Conservation (phyloP, 2,888 invertebrate genomes). For the Diploptera punctata region DNA sequence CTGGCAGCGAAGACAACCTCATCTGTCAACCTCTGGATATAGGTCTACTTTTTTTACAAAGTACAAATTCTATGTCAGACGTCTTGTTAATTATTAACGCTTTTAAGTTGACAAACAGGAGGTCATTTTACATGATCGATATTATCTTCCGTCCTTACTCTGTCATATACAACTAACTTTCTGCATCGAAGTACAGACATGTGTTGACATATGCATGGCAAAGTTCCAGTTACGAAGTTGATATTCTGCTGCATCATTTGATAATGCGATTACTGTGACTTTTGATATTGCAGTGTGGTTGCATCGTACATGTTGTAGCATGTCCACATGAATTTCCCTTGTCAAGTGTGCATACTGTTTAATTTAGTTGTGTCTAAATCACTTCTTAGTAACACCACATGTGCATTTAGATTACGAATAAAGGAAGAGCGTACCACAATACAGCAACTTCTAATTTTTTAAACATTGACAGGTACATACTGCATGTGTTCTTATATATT, state of each 20-base stretch:
- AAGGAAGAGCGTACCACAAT: too few relatives aligned
- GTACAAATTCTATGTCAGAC: background rate
- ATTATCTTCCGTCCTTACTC: background rate
- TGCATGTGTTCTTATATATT: background rate
- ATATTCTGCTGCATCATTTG: background rate
- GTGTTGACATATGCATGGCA: background rate
- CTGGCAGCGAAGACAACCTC: background rate
- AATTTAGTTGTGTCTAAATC: too few relatives aligned
- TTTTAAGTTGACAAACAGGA: background rate
- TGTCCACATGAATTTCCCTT: too few relatives aligned
- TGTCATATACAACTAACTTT: background rate
- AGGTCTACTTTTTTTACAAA: too few relatives aligned
- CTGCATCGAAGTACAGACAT: background rate
- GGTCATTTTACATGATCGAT: too few relatives aligned
- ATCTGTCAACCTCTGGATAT: background rate
- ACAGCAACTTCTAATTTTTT: background rate
- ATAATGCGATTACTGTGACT: too few relatives aligned
- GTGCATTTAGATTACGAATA: too few relatives aligned
- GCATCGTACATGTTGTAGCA: too few relatives aligned
- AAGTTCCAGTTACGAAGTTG: background rate
- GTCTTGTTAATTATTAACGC: background rate
- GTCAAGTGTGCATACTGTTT: too few relatives aligned
- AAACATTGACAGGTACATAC: background rate
- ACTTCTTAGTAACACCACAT: too few relatives aligned
- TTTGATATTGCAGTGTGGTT: too few relatives aligned